Percentiles rank a stretch among this genome's conserved stretches.
Evolutionary conservation across 2,113 vertebrate genomes (phyloP).

Genomic region (Rattus norvegicus): GRCr8 NC_086037.1:21233501-21234000

Average conservation of each 20-base stretch:
- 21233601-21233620: slow-evolving; percentile 68
- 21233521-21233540: slow-evolving; percentile 52
- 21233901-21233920: neutral
- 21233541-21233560: slow-evolving; percentile 47
- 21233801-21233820: neutral
- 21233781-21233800: neutral
- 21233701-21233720: slow-evolving; percentile 51
- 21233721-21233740: neutral
- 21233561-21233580: slow-evolving; percentile 27
- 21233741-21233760: slow-evolving; percentile 17
- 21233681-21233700: slow-evolving; percentile 48
- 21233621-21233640: slow-evolving; percentile 55
- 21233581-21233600: slow-evolving; percentile 59
- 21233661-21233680: slow-evolving; percentile 33
- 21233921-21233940: neutral
- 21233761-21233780: neutral
- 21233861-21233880: neutral
- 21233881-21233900: slow-evolving; percentile 3
- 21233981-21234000: neutral
- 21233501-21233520: slow-evolving; percentile 39
- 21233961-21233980: neutral
- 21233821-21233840: slow-evolving; percentile 34
- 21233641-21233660: slow-evolving; percentile 45
- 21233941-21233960: neutral
- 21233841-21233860: slow-evolving; percentile 7